Evolutionary conservation across 2,888 invertebrate genomes (phyloP), one percentile per base, ranked within the genome.

Genomic region (Alloplasta piceator): DNA sequence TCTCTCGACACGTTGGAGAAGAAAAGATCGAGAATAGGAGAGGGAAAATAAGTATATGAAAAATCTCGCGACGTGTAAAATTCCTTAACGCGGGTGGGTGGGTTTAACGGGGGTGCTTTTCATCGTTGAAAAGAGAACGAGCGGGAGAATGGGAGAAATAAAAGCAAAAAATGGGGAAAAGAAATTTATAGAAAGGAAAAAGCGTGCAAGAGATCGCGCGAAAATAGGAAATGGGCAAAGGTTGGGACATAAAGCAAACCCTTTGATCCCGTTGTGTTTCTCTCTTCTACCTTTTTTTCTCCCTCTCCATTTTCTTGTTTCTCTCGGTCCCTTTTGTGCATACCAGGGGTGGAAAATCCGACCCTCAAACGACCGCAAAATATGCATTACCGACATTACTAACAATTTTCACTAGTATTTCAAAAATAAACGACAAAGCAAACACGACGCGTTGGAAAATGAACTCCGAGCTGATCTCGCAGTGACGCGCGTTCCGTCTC

Each of bases 31-130:
- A 39, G 6, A 39, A n/a, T n/a, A n/a, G n/a, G n/a, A n/a, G n/a
- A 66, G 12, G 9, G 12, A 5, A 12, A 70, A 26, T 46, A 46
- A 63, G 9, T 63, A 75, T n/a, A 12, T 36, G 26, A 56, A 48
- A 76, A 76, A 76, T 46, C 14, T 36, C 39, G 38, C 46, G 4
- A 56, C 63, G 64, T 36, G 43, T 43, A 74, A 74, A 74, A 58
- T 67, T 56, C 56, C 63, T 64, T 64, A 55, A 26, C 43, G 26
- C 26, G 26, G 26, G 26, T 26, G 58, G 41, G 14, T 14, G 38
- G 66, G 39, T 55, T 50, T 38, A 43, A 38, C 7, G 36, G 12
- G 39, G 46, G 12, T 36, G 67, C 12, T 16, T 50, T 55, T 41
- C 5, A 6, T 41, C 14, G 58, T 50, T 41, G 58, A 48, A 66